Conservation (phyloP, 2,797 vertebrate species). For the Bucorvus abyssinicus region DNA sequence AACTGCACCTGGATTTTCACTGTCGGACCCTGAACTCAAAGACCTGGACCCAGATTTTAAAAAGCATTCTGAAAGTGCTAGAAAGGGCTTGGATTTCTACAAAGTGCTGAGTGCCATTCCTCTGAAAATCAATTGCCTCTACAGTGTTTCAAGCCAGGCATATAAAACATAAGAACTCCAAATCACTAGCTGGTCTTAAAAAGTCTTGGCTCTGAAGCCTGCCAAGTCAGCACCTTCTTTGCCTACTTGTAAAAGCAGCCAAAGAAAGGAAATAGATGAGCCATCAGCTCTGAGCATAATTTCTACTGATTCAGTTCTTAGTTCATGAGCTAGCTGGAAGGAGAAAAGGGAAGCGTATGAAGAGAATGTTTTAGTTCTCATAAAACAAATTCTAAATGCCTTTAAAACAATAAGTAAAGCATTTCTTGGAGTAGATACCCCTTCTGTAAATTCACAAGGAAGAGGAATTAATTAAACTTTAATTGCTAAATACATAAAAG, state of each 20-base stretch:
- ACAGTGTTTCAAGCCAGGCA: constrained; percentile 33
- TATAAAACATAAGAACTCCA: constrained; percentile 52
- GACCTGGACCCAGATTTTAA: not conserved
- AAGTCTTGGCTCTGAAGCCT: constrained; percentile 51
- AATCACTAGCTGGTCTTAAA: constrained; percentile 64
- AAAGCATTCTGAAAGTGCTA: constrained; percentile 5
- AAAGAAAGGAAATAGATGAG: constrained; percentile 64
- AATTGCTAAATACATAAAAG: constrained; percentile 71
- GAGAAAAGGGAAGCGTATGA: not conserved
- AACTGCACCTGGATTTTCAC: not conserved
- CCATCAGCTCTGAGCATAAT: constrained; percentile 59
- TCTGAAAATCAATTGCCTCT: constrained; percentile 61
- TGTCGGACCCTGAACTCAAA: not conserved
- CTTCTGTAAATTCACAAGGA: constrained; percentile 18
- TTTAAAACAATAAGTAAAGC: constrained; percentile 55
- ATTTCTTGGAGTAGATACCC: constrained; percentile 36
- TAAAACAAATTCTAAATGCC: constrained; percentile 10
- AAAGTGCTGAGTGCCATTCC: constrained; percentile 57
- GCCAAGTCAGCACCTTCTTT: constrained; percentile 67
- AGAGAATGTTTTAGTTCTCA: constrained; percentile 16
- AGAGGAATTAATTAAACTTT: constrained; percentile 70
- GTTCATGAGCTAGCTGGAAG: constrained; percentile 61
- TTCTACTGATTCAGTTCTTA: constrained; percentile 64
- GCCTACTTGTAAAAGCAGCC: constrained; percentile 52
- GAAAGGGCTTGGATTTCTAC: constrained; percentile 24